Base-by-base conservation (phyloP, 2,888 invertebrate genomes). In the Pyralis farinalis region DNA sequence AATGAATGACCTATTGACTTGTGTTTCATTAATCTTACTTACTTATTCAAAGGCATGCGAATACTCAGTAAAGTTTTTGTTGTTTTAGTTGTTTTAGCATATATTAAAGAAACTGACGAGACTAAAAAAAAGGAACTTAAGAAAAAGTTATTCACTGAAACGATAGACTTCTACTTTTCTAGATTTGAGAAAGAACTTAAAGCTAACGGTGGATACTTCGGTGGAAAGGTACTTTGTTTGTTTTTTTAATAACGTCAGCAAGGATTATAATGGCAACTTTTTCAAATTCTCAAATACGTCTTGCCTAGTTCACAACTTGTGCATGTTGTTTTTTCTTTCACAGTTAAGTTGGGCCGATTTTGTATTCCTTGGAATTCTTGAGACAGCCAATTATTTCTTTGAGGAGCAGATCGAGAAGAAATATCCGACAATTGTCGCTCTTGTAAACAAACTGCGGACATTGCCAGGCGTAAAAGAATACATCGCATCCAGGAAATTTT, bases 331-430 rank as follows among this genome's bases (percentile, higher is more conserved):
- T 21, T 34, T 42, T 34, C 28, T 44, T 33, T 63, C 67, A 12
- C 61, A 85, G 85, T 40, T 84, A 16, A 68, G 70, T 38, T 87
- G 86, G 86, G 84, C 70, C 3, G 87, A 87, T 47, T 84, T 85
- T 46, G 46, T 81, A 10, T 55, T 86, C 0, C 66, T 79, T 5
- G 81, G 77, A 0, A 64, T 83, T 27, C 57, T 83, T 0, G 87
- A 87, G 41, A 57, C 72, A 0, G 52, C 53, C 0, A 68, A 78
- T 48, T 43, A 77, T 0, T 64, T 77, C 44, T 52, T 77, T 0
- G 60, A 53, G 1, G 51, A 52, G 3, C 58, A 72, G 11, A 54
- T 83, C 3, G 71, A 82, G 42, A 70, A 68, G 43, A 65, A 74
- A 11, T 86, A 77, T 44, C 84, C 83, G 0, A 43, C 62, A 1